Conservation (phyloP, 2,888 invertebrate genomes). For the Ornithoptera alexandrae region DNA sequence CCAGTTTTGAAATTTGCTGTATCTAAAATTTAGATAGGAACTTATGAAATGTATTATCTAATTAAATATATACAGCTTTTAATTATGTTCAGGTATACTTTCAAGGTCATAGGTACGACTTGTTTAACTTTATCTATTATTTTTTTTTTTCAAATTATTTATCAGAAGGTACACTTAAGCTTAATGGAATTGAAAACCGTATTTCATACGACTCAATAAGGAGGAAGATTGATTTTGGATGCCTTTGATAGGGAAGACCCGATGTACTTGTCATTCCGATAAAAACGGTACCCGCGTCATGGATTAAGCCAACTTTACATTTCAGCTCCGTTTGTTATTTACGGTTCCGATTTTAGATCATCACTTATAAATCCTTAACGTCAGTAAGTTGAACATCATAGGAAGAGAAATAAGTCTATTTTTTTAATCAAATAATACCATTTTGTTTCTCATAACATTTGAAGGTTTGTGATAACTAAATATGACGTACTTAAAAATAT, state of each 20-base stretch:
- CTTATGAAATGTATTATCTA: not conserved
- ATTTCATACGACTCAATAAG: not conserved
- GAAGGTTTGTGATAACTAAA: too few relatives aligned
- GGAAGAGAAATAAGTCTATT: too few relatives aligned
- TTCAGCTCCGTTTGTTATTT: not conserved
- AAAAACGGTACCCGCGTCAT: not conserved
- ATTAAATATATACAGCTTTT: not conserved
- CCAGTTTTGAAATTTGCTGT: too few relatives aligned
- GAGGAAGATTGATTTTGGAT: not conserved
- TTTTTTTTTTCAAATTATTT: not conserved
- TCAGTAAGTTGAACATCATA: slow-evolving; percentile 1
- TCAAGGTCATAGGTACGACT: not conserved
- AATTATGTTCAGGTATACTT: not conserved
- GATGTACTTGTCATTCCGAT: slow-evolving; percentile 6
- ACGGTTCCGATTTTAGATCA: not conserved
- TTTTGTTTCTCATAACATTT: too few relatives aligned
- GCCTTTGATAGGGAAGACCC: not conserved
- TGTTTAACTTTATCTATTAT: not conserved
- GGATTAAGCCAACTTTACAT: slow-evolving; percentile 7
- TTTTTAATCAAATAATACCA: too few relatives aligned
- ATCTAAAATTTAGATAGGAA: not conserved
- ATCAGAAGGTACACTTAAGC: not conserved
- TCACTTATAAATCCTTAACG: not conserved
- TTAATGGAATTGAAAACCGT: not conserved
- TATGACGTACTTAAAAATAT: too few relatives aligned